These are phyloP conservation scores for Eudasyphora cyanicolor DNA, from an alignment of 2,888 invertebrate genomes.

Conservation along the genomic window DNA sequence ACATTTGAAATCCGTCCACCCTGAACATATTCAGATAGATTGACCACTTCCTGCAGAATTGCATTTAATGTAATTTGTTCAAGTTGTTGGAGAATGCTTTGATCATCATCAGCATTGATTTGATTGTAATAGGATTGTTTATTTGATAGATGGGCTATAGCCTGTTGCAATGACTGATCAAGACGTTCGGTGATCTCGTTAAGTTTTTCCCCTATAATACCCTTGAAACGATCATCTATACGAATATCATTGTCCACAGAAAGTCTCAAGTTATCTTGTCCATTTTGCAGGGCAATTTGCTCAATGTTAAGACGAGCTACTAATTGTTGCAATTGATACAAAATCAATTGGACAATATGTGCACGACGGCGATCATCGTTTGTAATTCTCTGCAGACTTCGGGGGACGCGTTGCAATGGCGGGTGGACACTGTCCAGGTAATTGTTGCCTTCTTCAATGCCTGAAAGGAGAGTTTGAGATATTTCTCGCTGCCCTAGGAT, in stretches of 20 bases:
- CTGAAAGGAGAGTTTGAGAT: too few relatives aligned
- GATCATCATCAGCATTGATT: constrained; percentile 66
- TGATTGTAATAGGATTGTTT: constrained; percentile 78
- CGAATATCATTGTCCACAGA: not conserved
- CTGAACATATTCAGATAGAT: constrained; percentile 52
- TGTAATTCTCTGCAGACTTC: constrained; percentile 63
- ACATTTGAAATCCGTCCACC: constrained; percentile 38
- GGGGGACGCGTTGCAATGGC: constrained; percentile 39
- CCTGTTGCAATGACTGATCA: constrained; percentile 58
- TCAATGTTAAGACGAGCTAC: constrained; percentile 88
- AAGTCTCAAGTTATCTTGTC: too few relatives aligned
- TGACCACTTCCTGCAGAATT: constrained; percentile 67
- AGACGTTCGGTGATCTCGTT: constrained; percentile 84
- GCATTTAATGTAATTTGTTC: constrained; percentile 67
- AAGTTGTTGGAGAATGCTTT: constrained; percentile 70
- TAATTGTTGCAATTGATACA: constrained; percentile 85
- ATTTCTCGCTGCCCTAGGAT: too few relatives aligned
- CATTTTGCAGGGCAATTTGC: constrained; percentile 81
- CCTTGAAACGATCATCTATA: not conserved
- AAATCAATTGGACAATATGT: constrained; percentile 83
- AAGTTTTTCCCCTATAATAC: constrained; percentile 59
- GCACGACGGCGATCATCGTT: constrained; percentile 76
- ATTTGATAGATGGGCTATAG: constrained; percentile 74
- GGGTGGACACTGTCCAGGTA: too few relatives aligned
- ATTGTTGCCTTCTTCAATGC: too few relatives aligned